Evolutionary conservation across 1,140 invertebrate species (phyloP).

Genomic region (Leptinotarsa defecta): DNA sequence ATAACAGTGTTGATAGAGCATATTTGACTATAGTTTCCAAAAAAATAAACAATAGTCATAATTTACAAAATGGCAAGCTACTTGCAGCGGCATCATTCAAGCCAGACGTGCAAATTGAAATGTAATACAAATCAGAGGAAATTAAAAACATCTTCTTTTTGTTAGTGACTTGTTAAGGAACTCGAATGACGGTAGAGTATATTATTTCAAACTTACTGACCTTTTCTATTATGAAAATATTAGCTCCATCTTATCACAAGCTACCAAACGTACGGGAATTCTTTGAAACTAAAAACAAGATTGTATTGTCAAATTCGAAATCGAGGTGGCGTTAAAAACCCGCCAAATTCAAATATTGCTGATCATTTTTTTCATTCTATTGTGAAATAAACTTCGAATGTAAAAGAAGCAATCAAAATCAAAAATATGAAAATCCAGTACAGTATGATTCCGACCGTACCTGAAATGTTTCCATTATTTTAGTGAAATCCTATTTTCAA

Average conservation of each 20-base stretch:
- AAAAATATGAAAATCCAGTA: neutral
- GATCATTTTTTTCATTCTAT: neutral
- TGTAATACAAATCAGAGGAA: neutral
- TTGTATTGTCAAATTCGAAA: constrained; percentile 8
- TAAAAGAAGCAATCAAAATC: neutral
- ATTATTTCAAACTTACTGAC: constrained; percentile 54
- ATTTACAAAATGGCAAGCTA: neutral
- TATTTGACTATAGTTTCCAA: neutral
- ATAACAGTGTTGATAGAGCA: too few species aligned
- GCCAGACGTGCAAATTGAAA: neutral
- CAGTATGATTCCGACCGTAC: neutral
- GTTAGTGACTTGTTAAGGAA: constrained; percentile 14
- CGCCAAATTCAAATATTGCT: constrained; percentile 15
- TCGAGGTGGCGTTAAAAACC: constrained; percentile 25
- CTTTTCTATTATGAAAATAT: constrained; percentile 54
- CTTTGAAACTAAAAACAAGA: neutral
- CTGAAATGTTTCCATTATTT: neutral
- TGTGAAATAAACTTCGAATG: neutral
- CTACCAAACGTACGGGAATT: constrained; percentile 47
- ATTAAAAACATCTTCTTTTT: neutral
- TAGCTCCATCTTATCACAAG: constrained; percentile 55
- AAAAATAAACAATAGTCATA: neutral
- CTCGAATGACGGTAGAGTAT: neutral
- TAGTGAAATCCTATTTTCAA: neutral
- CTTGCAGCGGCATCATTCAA: neutral